Conservation (phyloP, 2,113 vertebrate genomes). For the Carassius gibelio region DNA sequence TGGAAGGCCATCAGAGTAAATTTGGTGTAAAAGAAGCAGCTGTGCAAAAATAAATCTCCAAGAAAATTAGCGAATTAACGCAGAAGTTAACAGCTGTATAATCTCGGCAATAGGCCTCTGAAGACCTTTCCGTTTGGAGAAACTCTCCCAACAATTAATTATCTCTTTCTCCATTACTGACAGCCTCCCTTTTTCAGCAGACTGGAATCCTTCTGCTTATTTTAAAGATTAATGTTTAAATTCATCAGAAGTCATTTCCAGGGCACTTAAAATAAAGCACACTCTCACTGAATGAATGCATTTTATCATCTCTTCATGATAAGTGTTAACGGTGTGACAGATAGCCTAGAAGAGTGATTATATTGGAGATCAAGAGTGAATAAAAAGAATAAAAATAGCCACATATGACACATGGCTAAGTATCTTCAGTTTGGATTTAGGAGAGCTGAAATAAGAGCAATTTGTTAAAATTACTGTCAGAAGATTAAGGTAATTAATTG, state of each 20-base stretch:
- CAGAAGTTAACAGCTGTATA: conserved; percentile 81
- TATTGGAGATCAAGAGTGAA: background rate
- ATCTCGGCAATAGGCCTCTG: conserved; percentile 76
- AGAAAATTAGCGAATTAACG: conserved; percentile 74
- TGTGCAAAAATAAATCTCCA: conserved; percentile 53
- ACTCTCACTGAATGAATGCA: conserved; percentile 63
- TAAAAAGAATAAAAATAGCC: background rate
- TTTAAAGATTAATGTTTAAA: conserved; percentile 76
- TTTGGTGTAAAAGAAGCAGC: conserved; percentile 55
- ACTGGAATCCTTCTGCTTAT: conserved; percentile 71
- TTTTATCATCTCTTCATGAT: conserved; percentile 65
- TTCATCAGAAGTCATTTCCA: conserved; percentile 71
- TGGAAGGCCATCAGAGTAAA: conserved; percentile 55
- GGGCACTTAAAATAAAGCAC: conserved; percentile 63
- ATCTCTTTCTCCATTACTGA: conserved; percentile 74
- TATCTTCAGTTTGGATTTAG: background rate
- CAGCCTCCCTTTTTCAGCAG: conserved; percentile 67
- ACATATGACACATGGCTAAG: too few species aligned
- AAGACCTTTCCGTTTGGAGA: conserved; percentile 75
- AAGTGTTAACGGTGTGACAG: conserved; percentile 64
- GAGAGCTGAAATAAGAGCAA: background rate
- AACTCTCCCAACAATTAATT: conserved; percentile 79
- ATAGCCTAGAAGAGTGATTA: conserved; percentile 34
- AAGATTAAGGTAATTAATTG: background rate
- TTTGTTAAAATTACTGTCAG: background rate